Base-by-base conservation (phyloP, 2,797 vertebrate species). In the Meriones psammophilus region DNA sequence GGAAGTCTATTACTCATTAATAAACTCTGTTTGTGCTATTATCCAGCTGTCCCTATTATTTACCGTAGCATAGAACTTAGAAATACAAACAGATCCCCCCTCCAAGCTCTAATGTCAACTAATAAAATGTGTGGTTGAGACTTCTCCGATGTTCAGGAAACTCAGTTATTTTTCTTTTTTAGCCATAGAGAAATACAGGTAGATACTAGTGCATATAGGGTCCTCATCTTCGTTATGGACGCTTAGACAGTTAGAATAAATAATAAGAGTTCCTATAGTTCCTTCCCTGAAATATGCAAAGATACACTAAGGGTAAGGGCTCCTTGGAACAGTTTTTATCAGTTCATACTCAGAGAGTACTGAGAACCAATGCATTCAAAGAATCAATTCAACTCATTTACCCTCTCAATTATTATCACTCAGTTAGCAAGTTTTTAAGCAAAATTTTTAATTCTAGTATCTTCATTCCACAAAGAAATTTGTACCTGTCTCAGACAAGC, bases 381-480 rank as follows among this genome's bases (percentile, higher is more conserved):
- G 20, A n/a, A 26, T 91, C 56, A 84, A 7, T 24, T 30, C 39
- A 62, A 69, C 6, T 24, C 28, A 1, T 62, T 28, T 3, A 46
- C 5, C 56, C 0, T 79, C 14, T 50, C 50, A 17, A 42, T 28
- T 71, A 28, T 77, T 42, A 46, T 22, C 76, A 80, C 39, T 71
- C 56, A 95, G 30, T 15, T 64, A 93, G 26, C 20, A 97, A 88
- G 8, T 79, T 92, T 13, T 54, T 92, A 90, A 96, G 24, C 13
- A 84, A 39, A 73, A 33, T 66, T 69, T 85, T 86, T 22, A 92
- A 84, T 18, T 84, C 26, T 18, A 87, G 4, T 74, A 30, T 13
- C 36, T 76, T 91, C 24, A n/a, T n/a, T 92, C 13, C 42, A 88
- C 97, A 84, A 10, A 3, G 8, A 64, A 5, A 7, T 86, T 60